Evolutionary conservation across 2,888 invertebrate genomes (phyloP), one percentile per base, ranked within the genome.

Genomic region (Archaeoteleia sp.): DNA sequence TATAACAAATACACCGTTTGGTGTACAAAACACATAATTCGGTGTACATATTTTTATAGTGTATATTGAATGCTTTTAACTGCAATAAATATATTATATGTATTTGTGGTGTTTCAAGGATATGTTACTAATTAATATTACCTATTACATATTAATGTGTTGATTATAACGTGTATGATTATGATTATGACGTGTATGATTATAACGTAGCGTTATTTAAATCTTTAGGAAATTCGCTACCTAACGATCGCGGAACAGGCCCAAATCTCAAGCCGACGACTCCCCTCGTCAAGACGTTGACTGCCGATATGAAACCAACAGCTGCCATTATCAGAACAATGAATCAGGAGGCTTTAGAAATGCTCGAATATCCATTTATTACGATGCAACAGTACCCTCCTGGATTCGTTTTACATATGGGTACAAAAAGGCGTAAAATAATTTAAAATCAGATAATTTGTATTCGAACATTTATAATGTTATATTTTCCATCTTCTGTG

Each of bases 361-460:
- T 96, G 91, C 86, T 96, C 82, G 98, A 98, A 81, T 98, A 96
- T 85, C 98, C 98, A 0, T 97, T 98, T 84, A 88, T 98, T 48
- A 98, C 98, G 0, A 92, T 98, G 89, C 90, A 93, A 0, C 93
- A 93, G 76, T 96, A 95, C 85, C 97, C 97, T 3, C 87, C 91
- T 0, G 96, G 95, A 7, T 96, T 97, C 79, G 91, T 98, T 73
- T 88, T 93, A 10, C 94, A 95, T 82, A 89, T 97, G 74, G 97
- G 95, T 93, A 85, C 5, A 37, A 10, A 23, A 23, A 32, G 8
- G n/a, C 3, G 5, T n/a, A 6, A 32, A 10, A 3, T 3, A 10
- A 32, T 32, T 32, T 6, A 10, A 32, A 32, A 32, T 32, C n/a
- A 32, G 5, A 3, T 5, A 23, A 5, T 23, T 5, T 23, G 3